phyloP scores from a whole-genome alignment of 2,797 vertebrate species.

The Premnoplex brunnescens region DNA sequence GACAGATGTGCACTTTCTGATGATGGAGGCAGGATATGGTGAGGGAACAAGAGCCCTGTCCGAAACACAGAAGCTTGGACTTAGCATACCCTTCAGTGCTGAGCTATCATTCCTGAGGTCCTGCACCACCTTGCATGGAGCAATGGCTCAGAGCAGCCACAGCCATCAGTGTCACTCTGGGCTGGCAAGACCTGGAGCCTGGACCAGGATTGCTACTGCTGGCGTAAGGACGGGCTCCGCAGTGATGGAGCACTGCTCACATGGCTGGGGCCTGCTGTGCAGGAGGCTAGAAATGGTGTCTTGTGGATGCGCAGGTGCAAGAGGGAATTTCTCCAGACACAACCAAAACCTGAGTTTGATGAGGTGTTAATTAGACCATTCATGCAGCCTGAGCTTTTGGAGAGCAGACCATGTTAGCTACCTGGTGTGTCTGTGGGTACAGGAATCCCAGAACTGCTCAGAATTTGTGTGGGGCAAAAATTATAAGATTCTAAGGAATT shows the following conservation, averaged over 20 bases:
- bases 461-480: background rate
- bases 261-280: background rate
- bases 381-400: conserved; percentile 53
- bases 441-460: conserved; percentile 29
- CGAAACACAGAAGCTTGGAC: background rate
- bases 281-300: background rate
- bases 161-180: background rate
- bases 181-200: background rate
- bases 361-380: conserved; percentile 74
- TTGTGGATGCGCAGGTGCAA: conserved; percentile 51
- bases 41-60: background rate
- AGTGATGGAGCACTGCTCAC: background rate
- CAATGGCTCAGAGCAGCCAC: background rate
- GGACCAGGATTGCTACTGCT: background rate
- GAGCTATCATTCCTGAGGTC: background rate
- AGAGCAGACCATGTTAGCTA: conserved; percentile 36
- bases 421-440: background rate
- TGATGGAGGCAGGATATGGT: background rate
- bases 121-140: background rate
- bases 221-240: background rate
- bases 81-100: background rate
- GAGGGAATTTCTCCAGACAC: conserved; percentile 57
- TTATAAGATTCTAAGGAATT: conserved; percentile 38
- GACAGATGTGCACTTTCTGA: background rate
- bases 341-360: conserved; percentile 57